Evolutionary conservation across 2,797 vertebrate genomes (phyloP).

Genomic region (Ambastaia sidthimunki): DNA sequence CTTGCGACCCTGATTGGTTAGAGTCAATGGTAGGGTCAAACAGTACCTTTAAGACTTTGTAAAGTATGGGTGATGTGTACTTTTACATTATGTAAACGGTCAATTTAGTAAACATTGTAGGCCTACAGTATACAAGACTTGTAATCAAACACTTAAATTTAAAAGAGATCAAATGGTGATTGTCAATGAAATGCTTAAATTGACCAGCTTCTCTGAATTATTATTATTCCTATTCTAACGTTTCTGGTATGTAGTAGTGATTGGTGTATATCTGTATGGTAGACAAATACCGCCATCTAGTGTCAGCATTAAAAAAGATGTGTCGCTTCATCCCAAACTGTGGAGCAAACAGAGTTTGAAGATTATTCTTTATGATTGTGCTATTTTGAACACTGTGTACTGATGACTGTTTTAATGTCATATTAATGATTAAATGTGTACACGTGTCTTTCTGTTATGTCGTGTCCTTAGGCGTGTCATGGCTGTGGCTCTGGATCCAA

Average conservation of each 20-base stretch:
- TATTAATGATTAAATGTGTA: neutral
- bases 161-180: neutral
- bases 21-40: too few relatives aligned
- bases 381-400: neutral
- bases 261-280: neutral
- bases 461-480: conserved; percentile 84
- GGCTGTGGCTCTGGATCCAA: conserved; percentile 85
- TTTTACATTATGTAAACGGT: neutral
- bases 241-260: neutral
- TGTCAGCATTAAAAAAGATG: neutral
- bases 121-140: neutral
- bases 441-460: conserved; percentile 4
- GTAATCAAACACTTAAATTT: neutral
- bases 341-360: too few relatives aligned
- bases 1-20: too few relatives aligned
- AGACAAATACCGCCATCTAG: conserved; percentile 15
- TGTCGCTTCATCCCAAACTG: too few relatives aligned
- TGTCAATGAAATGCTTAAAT: neutral
- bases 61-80: too few relatives aligned
- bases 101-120: neutral
- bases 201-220: neutral
- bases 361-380: too few relatives aligned
- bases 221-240: neutral
- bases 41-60: too few relatives aligned
- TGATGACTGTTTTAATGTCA: neutral